Conservation (phyloP, 1,140 invertebrate species). For the Pectinophora gossypiella region DNA sequence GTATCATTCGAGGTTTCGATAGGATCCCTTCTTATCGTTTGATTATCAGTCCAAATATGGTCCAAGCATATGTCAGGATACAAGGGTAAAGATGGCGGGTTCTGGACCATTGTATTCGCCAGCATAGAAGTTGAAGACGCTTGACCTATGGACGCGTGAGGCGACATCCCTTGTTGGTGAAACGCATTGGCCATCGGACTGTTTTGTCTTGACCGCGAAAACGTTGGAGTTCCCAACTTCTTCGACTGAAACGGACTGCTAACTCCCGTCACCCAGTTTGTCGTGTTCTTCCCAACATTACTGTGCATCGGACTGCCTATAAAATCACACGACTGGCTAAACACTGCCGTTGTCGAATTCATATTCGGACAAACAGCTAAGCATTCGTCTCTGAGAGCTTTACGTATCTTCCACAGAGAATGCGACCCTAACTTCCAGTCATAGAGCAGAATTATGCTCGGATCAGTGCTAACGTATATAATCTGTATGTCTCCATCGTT, state of each 20-base stretch:
- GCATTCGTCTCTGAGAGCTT: constrained; percentile 84
- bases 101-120: constrained; percentile 40
- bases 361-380: constrained; percentile 74
- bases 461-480: constrained; percentile 72
- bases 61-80: constrained; percentile 91
- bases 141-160: constrained; percentile 66
- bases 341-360: constrained; percentile 67
- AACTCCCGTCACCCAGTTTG: constrained; percentile 46
- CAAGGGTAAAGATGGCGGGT: constrained; percentile 80
- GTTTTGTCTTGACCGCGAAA: constrained; percentile 73
- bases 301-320: constrained; percentile 46
- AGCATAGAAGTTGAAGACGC: constrained; percentile 65
- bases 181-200: constrained; percentile 78
- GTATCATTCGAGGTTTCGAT: constrained; percentile 76
- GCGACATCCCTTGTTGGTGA: constrained; percentile 65
- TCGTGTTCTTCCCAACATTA: constrained; percentile 40
- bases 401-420: constrained; percentile 88
- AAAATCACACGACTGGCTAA: constrained; percentile 72
- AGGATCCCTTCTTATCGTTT: constrained; percentile 71
- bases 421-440: constrained; percentile 85
- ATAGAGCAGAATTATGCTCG: constrained; percentile 82
- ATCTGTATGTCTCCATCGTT: constrained; percentile 72
- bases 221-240: constrained; percentile 37
- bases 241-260: constrained; percentile 59
- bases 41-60: constrained; percentile 90